phyloP scores from a whole-genome alignment of 2,797 vertebrate genomes.

The Pogoniulus pusillus region DNA sequence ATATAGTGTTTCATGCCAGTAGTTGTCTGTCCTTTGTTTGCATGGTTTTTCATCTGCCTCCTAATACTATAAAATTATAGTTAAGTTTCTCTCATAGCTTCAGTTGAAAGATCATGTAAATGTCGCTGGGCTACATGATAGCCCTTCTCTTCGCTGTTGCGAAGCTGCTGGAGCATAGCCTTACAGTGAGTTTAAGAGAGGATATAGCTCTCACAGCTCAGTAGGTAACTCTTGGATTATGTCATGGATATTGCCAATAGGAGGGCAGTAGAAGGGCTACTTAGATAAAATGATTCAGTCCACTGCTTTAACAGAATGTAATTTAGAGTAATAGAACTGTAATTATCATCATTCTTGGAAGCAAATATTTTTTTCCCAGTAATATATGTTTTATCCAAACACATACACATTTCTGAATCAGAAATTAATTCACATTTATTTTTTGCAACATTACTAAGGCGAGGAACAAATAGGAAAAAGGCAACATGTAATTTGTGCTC shows the following conservation, averaged over 20 bases:
- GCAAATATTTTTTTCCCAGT: not conserved
- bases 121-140: not conserved
- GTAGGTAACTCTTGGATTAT: conserved; percentile 53
- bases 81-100: conserved; percentile 10
- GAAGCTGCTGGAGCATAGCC: conserved; percentile 1
- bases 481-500: not conserved
- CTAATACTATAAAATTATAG: not conserved
- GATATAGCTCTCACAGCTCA: conserved; percentile 38
- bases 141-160: not conserved
- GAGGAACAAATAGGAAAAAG: not conserved
- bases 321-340: conserved; percentile 14
- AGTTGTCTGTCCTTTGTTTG: not conserved
- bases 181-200: not conserved
- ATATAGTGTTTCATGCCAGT: not conserved
- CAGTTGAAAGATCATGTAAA: conserved; percentile 44
- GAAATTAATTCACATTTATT: not conserved
- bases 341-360: not conserved
- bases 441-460: not conserved
- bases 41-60: not conserved
- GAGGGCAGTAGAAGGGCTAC: conserved; percentile 25
- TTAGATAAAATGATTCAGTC: conserved; percentile 47
- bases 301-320: conserved; percentile 10
- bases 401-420: not conserved
- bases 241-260: conserved; percentile 27
- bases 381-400: not conserved